Evolutionary conservation across 2,113 vertebrate species (phyloP).

Genomic region (Dendrocopos noguchii): DNA sequence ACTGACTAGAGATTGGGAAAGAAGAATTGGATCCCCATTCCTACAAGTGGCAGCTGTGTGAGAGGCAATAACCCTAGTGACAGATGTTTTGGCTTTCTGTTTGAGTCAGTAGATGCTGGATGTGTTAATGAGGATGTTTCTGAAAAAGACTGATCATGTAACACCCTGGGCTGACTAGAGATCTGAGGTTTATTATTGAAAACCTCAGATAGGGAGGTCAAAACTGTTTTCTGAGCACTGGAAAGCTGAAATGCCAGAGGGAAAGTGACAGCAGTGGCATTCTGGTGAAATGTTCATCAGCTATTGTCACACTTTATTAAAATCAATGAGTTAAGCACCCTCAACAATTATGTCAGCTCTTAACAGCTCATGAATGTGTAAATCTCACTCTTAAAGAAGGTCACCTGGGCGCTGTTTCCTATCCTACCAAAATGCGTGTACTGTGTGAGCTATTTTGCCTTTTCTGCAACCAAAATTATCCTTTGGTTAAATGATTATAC

Average conservation of each 20-base stretch:
- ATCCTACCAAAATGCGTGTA: background rate
- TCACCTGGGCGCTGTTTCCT: background rate
- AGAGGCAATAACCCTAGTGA: background rate
- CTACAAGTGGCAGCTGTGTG: background rate
- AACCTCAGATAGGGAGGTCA: background rate
- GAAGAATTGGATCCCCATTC: background rate
- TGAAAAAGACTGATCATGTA: conserved; percentile 5
- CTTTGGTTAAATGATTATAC: background rate
- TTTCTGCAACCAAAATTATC: background rate
- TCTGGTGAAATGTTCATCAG: conserved; percentile 6
- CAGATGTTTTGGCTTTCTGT: background rate
- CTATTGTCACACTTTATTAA: conserved; percentile 15
- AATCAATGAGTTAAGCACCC: background rate
- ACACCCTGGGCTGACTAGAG: background rate
- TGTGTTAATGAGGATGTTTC: conserved; percentile 20
- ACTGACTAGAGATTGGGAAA: background rate
- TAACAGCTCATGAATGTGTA: background rate
- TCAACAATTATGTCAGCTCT: background rate
- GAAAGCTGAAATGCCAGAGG: background rate
- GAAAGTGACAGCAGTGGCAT: conserved; percentile 23
- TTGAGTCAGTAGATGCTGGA: background rate
- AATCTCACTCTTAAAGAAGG: conserved; percentile 2
- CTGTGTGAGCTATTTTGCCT: background rate
- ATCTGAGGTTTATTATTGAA: background rate
- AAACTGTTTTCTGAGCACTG: background rate